Evolutionary conservation across 2,113 vertebrate genomes (phyloP), one percentile per base, ranked within the genome.

Genomic region (Mormyrus iriodes): DNA sequence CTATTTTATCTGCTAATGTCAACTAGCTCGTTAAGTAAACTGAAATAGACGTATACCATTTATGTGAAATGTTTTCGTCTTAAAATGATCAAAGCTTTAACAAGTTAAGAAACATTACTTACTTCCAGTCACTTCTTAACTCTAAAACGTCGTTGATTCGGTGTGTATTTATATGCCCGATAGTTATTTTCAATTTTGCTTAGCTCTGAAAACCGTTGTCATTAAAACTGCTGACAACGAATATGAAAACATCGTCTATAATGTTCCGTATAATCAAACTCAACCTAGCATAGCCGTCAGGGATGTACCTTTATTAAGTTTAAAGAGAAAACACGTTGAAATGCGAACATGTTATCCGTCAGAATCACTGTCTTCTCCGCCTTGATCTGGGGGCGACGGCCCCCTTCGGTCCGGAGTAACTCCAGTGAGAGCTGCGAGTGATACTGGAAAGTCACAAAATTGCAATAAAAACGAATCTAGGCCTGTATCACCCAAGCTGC

Each of bases 11-110:
- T 48, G 44, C 42, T 84, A 84, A 8, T 7, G 21, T 13, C 44
- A 84, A n/a, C 82, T 39, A 19, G 44, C 82, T 84, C 24, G 82
- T 48, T 84, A 84, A 79, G 73, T 79, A 79, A 79, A 39, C 82
- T 48, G 82, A 21, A 46, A n/a, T 24, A 7, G 19, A 44, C 3
- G 21, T 7, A 21, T 39, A 48, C 21, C 9, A n/a, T 84, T 44
- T 24, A 19, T n/a, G 82, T 48, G 3, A 84, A 84, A 48, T 39
- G 12, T 48, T 48, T n/a, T n/a, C 44, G 42, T 46, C 9, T 44
- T 83, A 46, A 83, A 83, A 48, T 19, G 8, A 42, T 39, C 1
- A 15, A 73, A 35, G 69, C 13, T 79, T 17, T 39, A 79, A 7
- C 15, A 42, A 1, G 5, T 39, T 19, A 10, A 69, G 27, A 27